Base-by-base conservation (phyloP, 2,888 invertebrate genomes). In the Eumerus sabulonum region DNA sequence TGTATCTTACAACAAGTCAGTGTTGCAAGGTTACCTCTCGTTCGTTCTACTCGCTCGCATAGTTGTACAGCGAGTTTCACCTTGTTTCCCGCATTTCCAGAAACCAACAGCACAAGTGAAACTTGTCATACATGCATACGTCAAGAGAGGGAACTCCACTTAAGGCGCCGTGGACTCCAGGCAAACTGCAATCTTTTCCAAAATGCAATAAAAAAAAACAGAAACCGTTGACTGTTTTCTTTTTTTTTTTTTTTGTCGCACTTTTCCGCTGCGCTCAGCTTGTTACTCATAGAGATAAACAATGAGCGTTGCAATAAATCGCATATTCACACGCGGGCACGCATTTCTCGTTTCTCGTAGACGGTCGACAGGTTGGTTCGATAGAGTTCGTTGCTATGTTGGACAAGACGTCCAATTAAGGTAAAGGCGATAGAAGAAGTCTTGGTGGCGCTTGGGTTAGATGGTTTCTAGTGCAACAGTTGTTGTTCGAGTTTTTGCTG, bases 291-390 rank as follows among this genome's bases (percentile, higher is more conserved):
- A 16, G 50, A 16, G 2, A 51, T 63, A 50, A 51, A 63, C 50
- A 63, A 63, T 63, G 44, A 40, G 17, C 35, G 51, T 51, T 36
- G 35, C 7, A 42, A 16, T 63, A 63, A 63, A 53, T 44, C 42
- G 1, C 63, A 27, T 27, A 51, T 63, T 63, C 63, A 63, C 51
- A 53, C 63, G 63, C 27, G 27, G n/a, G 27, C 27, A 27, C 27
- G 27, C 27, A 27, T 27, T 27, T 27, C 27, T 27, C 7, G 27
- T 27, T 27, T 27, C 3, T 2, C 27, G n/a, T 27, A 7, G 27
- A 27, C 7, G 27, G 27, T 27, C 3, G 27, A 4, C 27, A 7
- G 7, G 27, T 27, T 7, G 2, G 7, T 27, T 7, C 27, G 27
- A 27, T 7, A 27, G 27, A 27, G 27, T 27, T 7, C 27, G 27